Percentiles rank a stretch among this genome's conserved stretches.
phyloP scores from a whole-genome alignment of 2,113 vertebrate species.

The Dolichotis patagonum region DNA sequence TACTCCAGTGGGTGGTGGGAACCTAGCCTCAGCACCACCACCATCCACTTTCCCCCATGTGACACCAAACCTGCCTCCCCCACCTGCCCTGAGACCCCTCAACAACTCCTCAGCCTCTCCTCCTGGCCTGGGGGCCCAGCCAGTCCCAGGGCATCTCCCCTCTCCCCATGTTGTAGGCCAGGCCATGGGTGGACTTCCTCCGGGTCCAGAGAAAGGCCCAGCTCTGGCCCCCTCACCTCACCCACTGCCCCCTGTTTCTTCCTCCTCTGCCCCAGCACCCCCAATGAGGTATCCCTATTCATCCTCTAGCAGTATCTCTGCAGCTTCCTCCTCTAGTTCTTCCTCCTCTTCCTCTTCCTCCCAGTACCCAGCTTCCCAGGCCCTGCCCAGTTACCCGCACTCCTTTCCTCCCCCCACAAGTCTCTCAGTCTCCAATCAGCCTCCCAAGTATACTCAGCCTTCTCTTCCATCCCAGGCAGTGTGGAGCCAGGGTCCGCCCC shows the following conservation, averaged over 20 bases:
- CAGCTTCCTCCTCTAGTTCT: slow-evolving; percentile 59
- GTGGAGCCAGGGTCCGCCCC: slow-evolving; percentile 87
- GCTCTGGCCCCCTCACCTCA: slow-evolving; percentile 83
- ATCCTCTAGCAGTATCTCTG: slow-evolving; percentile 54
- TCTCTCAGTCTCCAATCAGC: slow-evolving; percentile 85
- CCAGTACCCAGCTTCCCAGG: slow-evolving; percentile 80
- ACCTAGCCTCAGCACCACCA: slow-evolving; percentile 77
- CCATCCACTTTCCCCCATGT: slow-evolving; percentile 86
- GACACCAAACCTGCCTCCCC: slow-evolving; percentile 92
- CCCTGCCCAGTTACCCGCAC: slow-evolving; percentile 85
- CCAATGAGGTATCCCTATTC: slow-evolving; percentile 78
- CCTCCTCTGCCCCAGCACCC: slow-evolving; percentile 83
- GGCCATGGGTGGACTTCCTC: slow-evolving; percentile 78
- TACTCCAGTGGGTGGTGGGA: slow-evolving; percentile 80
- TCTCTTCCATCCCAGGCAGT: slow-evolving; percentile 86
- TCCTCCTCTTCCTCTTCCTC: slow-evolving; percentile 61
- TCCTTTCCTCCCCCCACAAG: slow-evolving; percentile 84
- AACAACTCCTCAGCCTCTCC: slow-evolving; percentile 85
- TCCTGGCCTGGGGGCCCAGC: slow-evolving; percentile 91
- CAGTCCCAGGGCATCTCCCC: slow-evolving; percentile 82
- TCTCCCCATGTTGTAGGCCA: slow-evolving; percentile 84
- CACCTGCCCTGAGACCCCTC: slow-evolving; percentile 94
- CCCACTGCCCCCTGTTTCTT: slow-evolving; percentile 82
- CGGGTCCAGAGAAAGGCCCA: slow-evolving; percentile 82
- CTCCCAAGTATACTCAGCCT: slow-evolving; percentile 88